Evolutionary conservation across 2,888 invertebrate genomes (phyloP).

Genomic region (Onthophagus sagittarius): DNA sequence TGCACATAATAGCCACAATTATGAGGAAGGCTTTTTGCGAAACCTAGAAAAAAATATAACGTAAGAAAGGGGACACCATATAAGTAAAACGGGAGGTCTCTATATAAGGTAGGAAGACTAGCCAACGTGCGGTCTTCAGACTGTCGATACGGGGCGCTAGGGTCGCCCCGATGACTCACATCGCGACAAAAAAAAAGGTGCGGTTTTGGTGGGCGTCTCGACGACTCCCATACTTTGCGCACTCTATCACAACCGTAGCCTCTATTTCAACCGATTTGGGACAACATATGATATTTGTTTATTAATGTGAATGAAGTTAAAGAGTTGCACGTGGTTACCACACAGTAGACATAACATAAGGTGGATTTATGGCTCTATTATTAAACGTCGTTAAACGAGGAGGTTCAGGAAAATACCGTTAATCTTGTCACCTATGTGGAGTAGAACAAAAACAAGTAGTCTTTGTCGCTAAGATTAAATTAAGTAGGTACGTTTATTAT

Average conservation of each 20-base stretch:
- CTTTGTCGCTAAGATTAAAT: neutral
- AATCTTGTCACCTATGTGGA: neutral
- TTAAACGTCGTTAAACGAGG: neutral
- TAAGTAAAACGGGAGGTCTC: neutral
- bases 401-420: neutral
- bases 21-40: neutral
- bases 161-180: neutral
- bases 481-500: neutral
- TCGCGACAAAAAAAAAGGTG: neutral
- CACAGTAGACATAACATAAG: neutral
- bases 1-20: neutral
- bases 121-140: neutral
- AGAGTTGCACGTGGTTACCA: neutral
- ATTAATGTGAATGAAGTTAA: no score
- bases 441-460: neutral
- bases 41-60: neutral
- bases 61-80: neutral
- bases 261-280: neutral
- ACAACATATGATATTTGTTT: no score
- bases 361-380: neutral
- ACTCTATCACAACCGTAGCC: neutral
- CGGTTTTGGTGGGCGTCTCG: neutral
- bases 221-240: neutral
- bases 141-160: neutral
- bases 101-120: neutral